A percentile compares a stretch with the other conserved stretches of the same genome.
phyloP scores from a whole-genome alignment of 2,888 invertebrate genomes.

The Cetonia aurata region DNA sequence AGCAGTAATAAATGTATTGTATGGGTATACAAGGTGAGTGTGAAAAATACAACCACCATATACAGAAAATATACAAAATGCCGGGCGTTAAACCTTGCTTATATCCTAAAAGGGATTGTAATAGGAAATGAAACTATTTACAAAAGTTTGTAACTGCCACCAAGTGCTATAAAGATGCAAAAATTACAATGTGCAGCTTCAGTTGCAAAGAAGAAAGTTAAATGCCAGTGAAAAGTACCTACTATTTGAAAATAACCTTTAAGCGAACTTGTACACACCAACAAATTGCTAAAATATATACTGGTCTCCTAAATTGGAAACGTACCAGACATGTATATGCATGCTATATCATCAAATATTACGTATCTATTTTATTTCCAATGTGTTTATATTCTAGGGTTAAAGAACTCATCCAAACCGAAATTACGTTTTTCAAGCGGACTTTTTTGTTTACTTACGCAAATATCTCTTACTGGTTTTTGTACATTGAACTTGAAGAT shows the following conservation, averaged over 20 bases:
- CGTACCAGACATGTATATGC: not conserved
- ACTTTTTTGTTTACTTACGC: too few relatives aligned
- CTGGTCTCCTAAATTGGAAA: not conserved
- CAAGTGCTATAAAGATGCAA: conserved; percentile 36
- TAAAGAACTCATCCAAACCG: too few relatives aligned
- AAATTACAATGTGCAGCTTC: conserved; percentile 38
- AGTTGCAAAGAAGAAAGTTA: conserved; percentile 32
- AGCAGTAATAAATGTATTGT: too few relatives aligned
- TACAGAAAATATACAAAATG: too few relatives aligned
- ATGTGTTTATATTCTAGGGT: too few relatives aligned
- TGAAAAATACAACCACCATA: too few relatives aligned
- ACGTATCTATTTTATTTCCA: too few relatives aligned
- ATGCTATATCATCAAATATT: not conserved
- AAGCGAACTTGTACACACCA: conserved; percentile 33
- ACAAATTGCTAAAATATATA: conserved; percentile 1
- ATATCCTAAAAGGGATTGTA: conserved; percentile 20
- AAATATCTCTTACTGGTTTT: too few relatives aligned
- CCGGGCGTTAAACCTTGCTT: not conserved
- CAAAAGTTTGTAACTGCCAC: conserved; percentile 37
- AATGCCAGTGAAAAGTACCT: conserved; percentile 20
- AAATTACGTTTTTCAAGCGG: too few relatives aligned
- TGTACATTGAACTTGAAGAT: not conserved
- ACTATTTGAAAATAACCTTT: conserved; percentile 1
- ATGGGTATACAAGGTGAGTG: too few relatives aligned
- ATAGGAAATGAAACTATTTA: conserved; percentile 31